Conservation (phyloP, 2,888 invertebrate species). For the Standfussiana lucernea region DNA sequence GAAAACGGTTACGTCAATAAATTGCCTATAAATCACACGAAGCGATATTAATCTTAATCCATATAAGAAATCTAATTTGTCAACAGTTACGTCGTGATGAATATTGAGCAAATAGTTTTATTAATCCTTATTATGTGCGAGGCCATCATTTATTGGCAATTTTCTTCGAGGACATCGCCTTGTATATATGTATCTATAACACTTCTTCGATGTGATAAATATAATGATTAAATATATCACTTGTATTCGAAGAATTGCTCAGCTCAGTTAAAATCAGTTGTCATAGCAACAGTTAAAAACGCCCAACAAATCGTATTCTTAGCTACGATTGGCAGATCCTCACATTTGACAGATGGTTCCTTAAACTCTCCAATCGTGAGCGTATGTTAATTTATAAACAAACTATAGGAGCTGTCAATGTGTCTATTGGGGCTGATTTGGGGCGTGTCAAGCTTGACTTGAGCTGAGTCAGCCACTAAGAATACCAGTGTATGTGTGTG, state of each 20-base stretch:
- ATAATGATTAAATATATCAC: background rate
- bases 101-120: constrained; percentile 40
- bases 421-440: background rate
- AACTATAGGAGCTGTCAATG: background rate
- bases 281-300: background rate
- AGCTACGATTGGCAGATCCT: background rate
- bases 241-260: background rate
- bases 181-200: background rate
- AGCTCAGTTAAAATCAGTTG: background rate
- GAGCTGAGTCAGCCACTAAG: no score
- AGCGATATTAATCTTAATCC: constrained; percentile 27
- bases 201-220: background rate
- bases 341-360: background rate
- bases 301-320: background rate
- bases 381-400: background rate
- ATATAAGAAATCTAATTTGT: constrained; percentile 38
- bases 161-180: constrained; percentile 21
- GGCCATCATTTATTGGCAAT: constrained; percentile 48
- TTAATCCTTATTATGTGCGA: constrained; percentile 35
- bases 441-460: background rate
- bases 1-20: background rate
- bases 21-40: background rate
- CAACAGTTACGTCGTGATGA: constrained; percentile 11
- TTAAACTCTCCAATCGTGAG: background rate
- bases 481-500: background rate